A percentile compares a stretch with the other conserved stretches of the same genome.
phyloP scores from a whole-genome alignment of 53 echinoderm and acorn worm species.

The Apostichopus leukothele region DNA sequence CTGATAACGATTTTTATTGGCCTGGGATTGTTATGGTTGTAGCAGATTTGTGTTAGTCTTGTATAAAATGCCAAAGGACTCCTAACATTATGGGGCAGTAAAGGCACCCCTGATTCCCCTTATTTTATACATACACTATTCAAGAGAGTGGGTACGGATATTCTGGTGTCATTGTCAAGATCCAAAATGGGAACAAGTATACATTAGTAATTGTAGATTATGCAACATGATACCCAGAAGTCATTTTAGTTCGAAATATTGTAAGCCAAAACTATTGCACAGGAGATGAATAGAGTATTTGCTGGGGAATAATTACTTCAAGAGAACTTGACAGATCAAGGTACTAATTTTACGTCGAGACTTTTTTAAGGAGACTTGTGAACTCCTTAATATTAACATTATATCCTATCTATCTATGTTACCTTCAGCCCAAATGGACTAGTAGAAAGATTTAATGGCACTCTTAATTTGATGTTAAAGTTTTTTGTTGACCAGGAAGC shows the following conservation, averaged over 20 bases:
- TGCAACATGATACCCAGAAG: constrained; percentile 44
- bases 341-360: constrained; percentile 37
- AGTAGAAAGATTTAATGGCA: constrained; percentile 16
- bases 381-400: not conserved
- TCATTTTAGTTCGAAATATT: constrained; percentile 22
- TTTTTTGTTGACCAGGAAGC: constrained; percentile 15
- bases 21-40: no score
- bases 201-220: constrained; percentile 36
- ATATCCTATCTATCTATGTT: constrained; percentile 27
- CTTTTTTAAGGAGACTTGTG: constrained; percentile 7
- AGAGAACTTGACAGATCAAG: constrained; percentile 42
- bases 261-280: constrained; percentile 19
- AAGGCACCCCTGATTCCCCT: no score
- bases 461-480: constrained; percentile 44
- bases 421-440: constrained; percentile 41
- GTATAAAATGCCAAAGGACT: no score
- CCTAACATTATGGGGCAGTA: no score
- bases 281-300: constrained; percentile 33
- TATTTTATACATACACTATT: no score
- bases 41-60: no score
- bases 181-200: constrained; percentile 7
- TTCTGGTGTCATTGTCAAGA: no score
- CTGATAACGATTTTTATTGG: no score
- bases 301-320: constrained; percentile 16
- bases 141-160: no score